A percentile compares a stretch with the other conserved stretches of the same genome.
phyloP scores from a whole-genome alignment of 2,888 invertebrate species.

The Agrotis ipsilon region DNA sequence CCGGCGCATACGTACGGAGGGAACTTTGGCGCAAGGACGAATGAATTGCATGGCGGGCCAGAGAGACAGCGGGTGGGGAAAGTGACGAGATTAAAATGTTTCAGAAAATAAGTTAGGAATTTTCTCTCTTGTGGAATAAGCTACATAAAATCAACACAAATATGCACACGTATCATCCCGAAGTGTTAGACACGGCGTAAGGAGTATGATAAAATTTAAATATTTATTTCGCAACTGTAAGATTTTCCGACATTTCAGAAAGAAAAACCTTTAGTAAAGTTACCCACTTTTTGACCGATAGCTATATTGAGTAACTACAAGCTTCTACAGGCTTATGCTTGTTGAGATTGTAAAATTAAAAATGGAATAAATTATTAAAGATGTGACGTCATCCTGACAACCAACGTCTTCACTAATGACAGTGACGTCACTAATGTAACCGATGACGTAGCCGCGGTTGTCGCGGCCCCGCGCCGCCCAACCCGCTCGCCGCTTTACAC shows the following conservation, averaged over 20 bases:
- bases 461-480: constrained; percentile 67
- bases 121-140: too few species aligned
- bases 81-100: background rate
- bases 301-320: too few species aligned
- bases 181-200: too few species aligned
- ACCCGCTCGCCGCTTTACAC: constrained; percentile 82
- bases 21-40: constrained; percentile 40
- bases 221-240: background rate
- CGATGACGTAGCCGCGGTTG: constrained; percentile 46
- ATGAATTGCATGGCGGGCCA: constrained; percentile 40
- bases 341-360: too few species aligned
- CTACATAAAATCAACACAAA: too few species aligned
- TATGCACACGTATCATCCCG: too few species aligned
- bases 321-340: background rate
- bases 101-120: too few species aligned
- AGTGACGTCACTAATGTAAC: constrained; percentile 41
- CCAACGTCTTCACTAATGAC: constrained; percentile 12
- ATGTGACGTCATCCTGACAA: constrained; percentile 16
- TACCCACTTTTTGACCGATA: too few species aligned
- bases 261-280: too few species aligned
- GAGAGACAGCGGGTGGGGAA: constrained; percentile 19
- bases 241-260: background rate
- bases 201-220: too few species aligned
- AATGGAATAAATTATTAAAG: background rate
- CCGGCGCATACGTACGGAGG: constrained; percentile 47